These are phyloP conservation scores for Amblyjoppa fuscipennis DNA, from an alignment of 2,888 invertebrate species.

Conservation along the genomic window DNA sequence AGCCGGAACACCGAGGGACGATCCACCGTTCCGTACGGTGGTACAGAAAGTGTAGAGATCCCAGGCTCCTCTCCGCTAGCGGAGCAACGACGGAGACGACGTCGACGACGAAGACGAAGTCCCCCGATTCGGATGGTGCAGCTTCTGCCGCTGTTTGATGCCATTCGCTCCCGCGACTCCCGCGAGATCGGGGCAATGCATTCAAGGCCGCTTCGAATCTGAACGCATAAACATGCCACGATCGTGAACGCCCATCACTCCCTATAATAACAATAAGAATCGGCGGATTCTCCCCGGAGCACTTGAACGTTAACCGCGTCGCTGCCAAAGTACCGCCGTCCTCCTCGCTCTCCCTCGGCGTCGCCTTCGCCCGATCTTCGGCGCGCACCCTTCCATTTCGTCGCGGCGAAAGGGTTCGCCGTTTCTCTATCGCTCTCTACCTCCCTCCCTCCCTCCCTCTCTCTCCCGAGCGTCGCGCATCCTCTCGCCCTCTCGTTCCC, in stretches of 20 bases:
- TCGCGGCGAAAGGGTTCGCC: constrained; percentile 26
- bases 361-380: constrained; percentile 63
- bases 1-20: constrained; percentile 6
- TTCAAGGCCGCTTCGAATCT: constrained; percentile 84
- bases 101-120: constrained; percentile 60
- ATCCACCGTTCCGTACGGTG: constrained; percentile 1
- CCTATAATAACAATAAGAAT: constrained; percentile 85
- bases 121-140: constrained; percentile 65
- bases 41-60: constrained; percentile 39
- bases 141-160: constrained; percentile 50
- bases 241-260: constrained; percentile 83
- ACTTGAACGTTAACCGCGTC: constrained; percentile 19
- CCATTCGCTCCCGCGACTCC: constrained; percentile 41
- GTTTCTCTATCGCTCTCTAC: constrained; percentile 12
- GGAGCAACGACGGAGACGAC: constrained; percentile 67
- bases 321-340: constrained; percentile 71
- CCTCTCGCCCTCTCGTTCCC: constrained; percentile 22
- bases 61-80: constrained; percentile 34
- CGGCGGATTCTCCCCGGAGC: constrained; percentile 53
- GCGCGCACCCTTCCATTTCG: constrained; percentile 32
- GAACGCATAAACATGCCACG: constrained; percentile 84
- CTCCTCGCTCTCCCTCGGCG: constrained; percentile 70
- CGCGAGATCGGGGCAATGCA: constrained; percentile 72
- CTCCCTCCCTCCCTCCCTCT: constrained; percentile 51
- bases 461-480: not conserved